Conservation (phyloP, 2,797 vertebrate genomes). For the Agapornis canus region DNA sequence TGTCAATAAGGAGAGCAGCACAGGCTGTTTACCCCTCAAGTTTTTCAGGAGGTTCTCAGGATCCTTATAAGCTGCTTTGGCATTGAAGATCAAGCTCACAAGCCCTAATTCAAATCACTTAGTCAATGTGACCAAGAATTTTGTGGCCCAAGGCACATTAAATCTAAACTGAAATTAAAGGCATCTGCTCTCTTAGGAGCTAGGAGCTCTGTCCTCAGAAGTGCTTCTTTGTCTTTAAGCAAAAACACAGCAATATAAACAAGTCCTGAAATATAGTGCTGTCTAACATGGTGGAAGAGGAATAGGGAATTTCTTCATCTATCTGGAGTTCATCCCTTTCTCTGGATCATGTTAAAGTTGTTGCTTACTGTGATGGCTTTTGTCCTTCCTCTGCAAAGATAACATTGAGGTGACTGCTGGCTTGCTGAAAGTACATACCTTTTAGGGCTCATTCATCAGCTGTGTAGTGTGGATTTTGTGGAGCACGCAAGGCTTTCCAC, state of each 20-base stretch:
- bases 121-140: not conserved
- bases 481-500: not conserved
- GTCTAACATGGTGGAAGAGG: not conserved
- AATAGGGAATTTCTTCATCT: not conserved
- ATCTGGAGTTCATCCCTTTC: not conserved
- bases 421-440: not conserved
- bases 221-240: not conserved
- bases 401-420: not conserved
- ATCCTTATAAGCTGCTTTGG: not conserved
- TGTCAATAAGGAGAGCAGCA: not conserved
- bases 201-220: not conserved
- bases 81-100: not conserved
- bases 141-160: not conserved
- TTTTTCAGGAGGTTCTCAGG: not conserved
- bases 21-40: not conserved
- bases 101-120: not conserved
- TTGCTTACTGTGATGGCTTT: not conserved
- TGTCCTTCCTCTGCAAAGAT: not conserved
- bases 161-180: conserved; percentile 22
- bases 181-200: not conserved
- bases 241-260: not conserved
- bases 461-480: not conserved
- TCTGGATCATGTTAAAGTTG: not conserved
- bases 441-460: not conserved
- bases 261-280: not conserved